Percentiles rank a stretch among this genome's conserved stretches.
phyloP scores from a whole-genome alignment of 2,888 invertebrate genomes.

The Aleiodes testaceus region DNA sequence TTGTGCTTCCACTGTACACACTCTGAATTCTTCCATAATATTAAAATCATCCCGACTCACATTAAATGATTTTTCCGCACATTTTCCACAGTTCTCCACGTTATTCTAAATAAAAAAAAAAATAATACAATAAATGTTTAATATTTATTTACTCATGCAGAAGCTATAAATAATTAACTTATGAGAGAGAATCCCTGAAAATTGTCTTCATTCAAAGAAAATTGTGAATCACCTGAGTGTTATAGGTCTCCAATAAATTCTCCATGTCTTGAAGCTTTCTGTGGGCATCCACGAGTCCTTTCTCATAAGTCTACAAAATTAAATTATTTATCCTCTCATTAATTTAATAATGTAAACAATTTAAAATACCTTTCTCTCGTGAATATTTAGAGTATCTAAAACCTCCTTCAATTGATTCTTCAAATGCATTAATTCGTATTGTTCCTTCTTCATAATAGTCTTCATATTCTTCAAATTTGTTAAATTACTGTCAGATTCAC shows the following conservation, averaged over 20 bases:
- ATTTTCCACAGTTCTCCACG: background rate
- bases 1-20: conserved; percentile 69
- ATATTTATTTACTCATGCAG: background rate
- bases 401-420: conserved; percentile 59
- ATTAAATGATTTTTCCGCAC: background rate
- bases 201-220: background rate
- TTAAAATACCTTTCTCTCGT: conserved; percentile 53
- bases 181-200: background rate
- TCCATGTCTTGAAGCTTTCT: conserved; percentile 55
- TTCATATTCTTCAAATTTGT: conserved; percentile 57
- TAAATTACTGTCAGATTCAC: conserved; percentile 40
- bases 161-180: background rate
- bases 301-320: conserved; percentile 49
- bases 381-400: conserved; percentile 54
- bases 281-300: conserved; percentile 51
- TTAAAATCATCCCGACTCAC: conserved; percentile 59
- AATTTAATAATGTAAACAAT: background rate
- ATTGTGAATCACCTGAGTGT: conserved; percentile 35
- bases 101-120: background rate
- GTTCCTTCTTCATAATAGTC: conserved; percentile 59
- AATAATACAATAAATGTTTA: background rate
- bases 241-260: conserved; percentile 53
- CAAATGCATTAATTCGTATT: conserved; percentile 55
- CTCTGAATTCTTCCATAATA: conserved; percentile 67
- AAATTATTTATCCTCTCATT: background rate